A percentile compares a stretch with the other conserved stretches of the same genome.
Conservation (phyloP, 1,140 invertebrate genomes). For the Agrilus planipennis region DNA sequence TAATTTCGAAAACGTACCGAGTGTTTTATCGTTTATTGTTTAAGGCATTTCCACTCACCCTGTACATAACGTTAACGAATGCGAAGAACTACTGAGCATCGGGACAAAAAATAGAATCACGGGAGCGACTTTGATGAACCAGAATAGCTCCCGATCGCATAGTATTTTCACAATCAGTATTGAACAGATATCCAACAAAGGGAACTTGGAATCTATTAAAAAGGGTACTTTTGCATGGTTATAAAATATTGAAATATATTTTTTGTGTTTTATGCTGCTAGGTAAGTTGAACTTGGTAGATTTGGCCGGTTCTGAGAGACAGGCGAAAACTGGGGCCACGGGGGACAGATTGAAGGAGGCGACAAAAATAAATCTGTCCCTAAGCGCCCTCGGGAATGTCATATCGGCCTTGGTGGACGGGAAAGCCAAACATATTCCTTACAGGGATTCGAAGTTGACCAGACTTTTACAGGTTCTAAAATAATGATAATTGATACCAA, state of each 20-base stretch:
- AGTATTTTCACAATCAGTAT: slow-evolving; percentile 86
- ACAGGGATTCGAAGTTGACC: slow-evolving; percentile 88
- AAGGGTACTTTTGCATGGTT: slow-evolving; percentile 33
- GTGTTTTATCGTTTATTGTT: slow-evolving; percentile 53
- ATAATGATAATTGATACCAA: neutral
- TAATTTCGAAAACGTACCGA: slow-evolving; percentile 34
- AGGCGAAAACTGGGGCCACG: slow-evolving; percentile 73
- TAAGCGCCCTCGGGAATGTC: slow-evolving; percentile 88
- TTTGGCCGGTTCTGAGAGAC: slow-evolving; percentile 78
- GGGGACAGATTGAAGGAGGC: slow-evolving; percentile 86
- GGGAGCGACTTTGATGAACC: slow-evolving; percentile 88
- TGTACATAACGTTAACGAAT: slow-evolving; percentile 50
- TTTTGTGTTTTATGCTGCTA: too few relatives aligned
- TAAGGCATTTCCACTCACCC: slow-evolving; percentile 33
- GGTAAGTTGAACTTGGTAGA: slow-evolving; percentile 88
- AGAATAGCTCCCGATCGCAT: slow-evolving; percentile 77
- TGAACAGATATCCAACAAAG: slow-evolving; percentile 62
- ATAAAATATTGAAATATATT: neutral
- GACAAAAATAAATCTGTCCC: slow-evolving; percentile 89
- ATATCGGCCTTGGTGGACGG: slow-evolving; percentile 86
- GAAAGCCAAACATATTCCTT: slow-evolving; percentile 84
- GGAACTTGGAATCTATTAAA: slow-evolving; percentile 33
- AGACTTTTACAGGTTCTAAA: slow-evolving; percentile 61
- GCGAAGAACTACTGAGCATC: slow-evolving; percentile 59
- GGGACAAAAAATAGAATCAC: slow-evolving; percentile 72